phyloP scores from a whole-genome alignment of 2,797 vertebrate genomes.

The Enteromius argenteus region DNA sequence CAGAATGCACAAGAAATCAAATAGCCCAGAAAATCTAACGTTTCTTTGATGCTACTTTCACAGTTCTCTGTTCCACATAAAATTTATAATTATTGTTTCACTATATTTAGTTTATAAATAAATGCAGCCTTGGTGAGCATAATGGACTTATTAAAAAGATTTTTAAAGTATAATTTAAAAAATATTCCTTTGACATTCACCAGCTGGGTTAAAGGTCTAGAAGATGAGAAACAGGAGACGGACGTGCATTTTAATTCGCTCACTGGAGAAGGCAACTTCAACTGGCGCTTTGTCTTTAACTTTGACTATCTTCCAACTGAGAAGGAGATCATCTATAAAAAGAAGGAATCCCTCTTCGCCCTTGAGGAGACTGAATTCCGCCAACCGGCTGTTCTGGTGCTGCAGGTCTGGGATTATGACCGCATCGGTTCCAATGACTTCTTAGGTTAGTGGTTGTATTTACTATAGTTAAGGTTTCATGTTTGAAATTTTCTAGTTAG shows the following conservation, averaged over 20 bases:
- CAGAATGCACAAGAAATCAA: slow-evolving; percentile 17
- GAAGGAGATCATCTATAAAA: slow-evolving; percentile 88
- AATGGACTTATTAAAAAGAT: not conserved
- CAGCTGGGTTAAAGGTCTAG: slow-evolving; percentile 95
- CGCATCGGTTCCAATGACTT: slow-evolving; percentile 91
- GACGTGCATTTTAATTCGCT: slow-evolving; percentile 96
- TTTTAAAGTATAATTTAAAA: no score
- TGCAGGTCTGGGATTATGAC: slow-evolving; percentile 97
- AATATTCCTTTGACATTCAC: slow-evolving; percentile 46
- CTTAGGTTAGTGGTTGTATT: slow-evolving; percentile 79
- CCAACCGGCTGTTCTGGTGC: slow-evolving; percentile 86
- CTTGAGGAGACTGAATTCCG: slow-evolving; percentile 89
- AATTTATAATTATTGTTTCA: not conserved
- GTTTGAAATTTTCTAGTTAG: not conserved
- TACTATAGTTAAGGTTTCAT: not conserved
- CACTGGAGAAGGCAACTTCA: slow-evolving; percentile 96
- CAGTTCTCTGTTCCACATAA: not conserved
- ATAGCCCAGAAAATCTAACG: not conserved
- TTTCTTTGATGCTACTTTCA: not conserved
- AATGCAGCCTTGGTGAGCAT: not conserved
- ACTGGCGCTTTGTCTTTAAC: slow-evolving; percentile 91
- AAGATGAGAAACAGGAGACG: slow-evolving; percentile 93
- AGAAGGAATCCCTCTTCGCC: slow-evolving; percentile 89
- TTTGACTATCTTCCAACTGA: slow-evolving; percentile 93
- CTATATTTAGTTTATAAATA: not conserved